Percentiles rank a stretch among this genome's conserved stretches.
These are phyloP conservation scores for Saccopteryx leptura DNA, from an alignment of 2,113 vertebrate genomes.

Conservation along the genomic window DNA sequence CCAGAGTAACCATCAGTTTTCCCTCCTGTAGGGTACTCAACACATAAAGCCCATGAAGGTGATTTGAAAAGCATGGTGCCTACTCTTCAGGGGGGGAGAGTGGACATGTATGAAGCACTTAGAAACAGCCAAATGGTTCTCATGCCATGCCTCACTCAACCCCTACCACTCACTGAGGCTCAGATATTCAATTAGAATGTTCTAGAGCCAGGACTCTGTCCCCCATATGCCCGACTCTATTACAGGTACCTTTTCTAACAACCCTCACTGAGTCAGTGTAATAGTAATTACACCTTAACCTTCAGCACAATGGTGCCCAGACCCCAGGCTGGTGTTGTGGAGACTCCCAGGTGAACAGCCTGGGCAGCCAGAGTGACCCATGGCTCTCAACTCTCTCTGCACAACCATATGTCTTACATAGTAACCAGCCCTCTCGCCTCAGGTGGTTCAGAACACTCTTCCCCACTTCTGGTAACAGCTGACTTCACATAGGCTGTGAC, in stretches of 20 bases:
- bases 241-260: not conserved
- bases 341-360: not conserved
- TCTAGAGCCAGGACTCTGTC: not conserved
- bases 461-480: constrained; percentile 81
- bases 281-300: not conserved
- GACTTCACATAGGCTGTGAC: constrained; percentile 79
- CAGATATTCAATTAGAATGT: not conserved
- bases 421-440: constrained; percentile 73
- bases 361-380: not conserved
- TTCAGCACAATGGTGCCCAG: fast-evolving
- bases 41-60: not conserved
- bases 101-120: fast-evolving
- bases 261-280: not conserved
- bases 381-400: not conserved
- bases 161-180: not conserved
- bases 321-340: fast-evolving
- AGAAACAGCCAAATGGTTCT: not conserved
- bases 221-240: not conserved
- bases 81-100: fast-evolving
- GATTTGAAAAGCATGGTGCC: not conserved
- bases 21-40: not conserved
- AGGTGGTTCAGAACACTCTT: constrained; percentile 83
- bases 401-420: constrained; percentile 81
- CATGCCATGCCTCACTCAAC: not conserved
- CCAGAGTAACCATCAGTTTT: not conserved